Base-by-base conservation (phyloP, 1,140 invertebrate genomes). In the Anastrepha ludens region DNA sequence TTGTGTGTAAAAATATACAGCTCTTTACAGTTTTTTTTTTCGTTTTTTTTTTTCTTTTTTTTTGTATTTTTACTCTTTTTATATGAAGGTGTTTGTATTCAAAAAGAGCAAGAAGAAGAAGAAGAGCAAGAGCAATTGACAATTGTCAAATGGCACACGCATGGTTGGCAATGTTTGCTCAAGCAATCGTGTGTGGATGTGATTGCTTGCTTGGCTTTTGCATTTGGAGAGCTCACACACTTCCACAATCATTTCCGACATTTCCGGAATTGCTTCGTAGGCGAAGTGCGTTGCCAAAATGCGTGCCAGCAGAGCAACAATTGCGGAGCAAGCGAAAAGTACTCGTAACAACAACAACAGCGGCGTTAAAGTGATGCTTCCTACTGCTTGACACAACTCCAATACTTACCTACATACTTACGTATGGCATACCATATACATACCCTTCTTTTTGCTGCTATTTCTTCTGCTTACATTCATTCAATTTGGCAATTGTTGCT, bases 141-240 rank as follows among this genome's bases (percentile, higher is more conserved):
- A 81, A 58, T 81, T 58, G 74, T 55, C 74, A 81, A 81, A 81
- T 81, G 74, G 74, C 74, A 55, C 20, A 81, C 74, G 74, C 74
- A 81, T 81, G 74, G 47, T 81, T 81, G 74, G 17, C 74, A 55
- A 0, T 81, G 74, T 55, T 55, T 81, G 74, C 74, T 13, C n/a
- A 81, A 81, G 74, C 74, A 55, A 58, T 81, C 8, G 47, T 78
- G 47, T 47, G 47, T 78, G 6, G 15, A 8, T 55, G 70, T 1
- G 47, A 62, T 17, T 78, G 47, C 50, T 78, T 50, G 44, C 11
- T n/a, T 20, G 17, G 6, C 17, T 6, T 0, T n/a, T 78, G 3
- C 8, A 6, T 7, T n/a, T 11, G n/a, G 3, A n/a, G 15, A 13
- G 44, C 41, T 41, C 15, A 74, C 17, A 74, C 8, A 2, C 4